Conservation (phyloP, 2,888 invertebrate genomes). For the Cryptocephalus moraei region DNA sequence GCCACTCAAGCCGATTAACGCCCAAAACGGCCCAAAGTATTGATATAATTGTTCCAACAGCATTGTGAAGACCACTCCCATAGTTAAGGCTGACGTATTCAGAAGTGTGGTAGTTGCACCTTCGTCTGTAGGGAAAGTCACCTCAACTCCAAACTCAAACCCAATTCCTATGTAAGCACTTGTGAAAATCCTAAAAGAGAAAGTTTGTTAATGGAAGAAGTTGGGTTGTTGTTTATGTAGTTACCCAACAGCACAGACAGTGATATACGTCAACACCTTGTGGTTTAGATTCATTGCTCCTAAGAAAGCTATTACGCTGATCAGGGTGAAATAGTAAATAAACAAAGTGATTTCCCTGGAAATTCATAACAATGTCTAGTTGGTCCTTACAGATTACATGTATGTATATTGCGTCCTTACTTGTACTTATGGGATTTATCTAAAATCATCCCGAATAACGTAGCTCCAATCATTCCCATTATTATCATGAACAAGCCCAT, state of each 20-base stretch:
- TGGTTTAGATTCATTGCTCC: conserved; percentile 9
- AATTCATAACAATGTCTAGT: background rate
- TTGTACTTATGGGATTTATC: conserved; percentile 53
- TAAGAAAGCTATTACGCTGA: conserved; percentile 9
- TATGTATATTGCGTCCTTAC: conserved; percentile 36
- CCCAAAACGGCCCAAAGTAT: background rate
- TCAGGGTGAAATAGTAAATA: conserved; percentile 7
- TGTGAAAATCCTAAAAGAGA: background rate
- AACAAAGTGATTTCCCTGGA: conserved; percentile 11
- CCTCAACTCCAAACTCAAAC: background rate
- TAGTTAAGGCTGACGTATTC: background rate
- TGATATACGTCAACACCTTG: conserved; percentile 8
- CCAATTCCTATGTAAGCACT: background rate
- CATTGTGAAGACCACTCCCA: background rate
- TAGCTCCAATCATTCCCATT: conserved; percentile 82
- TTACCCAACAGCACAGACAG: conserved; percentile 10
- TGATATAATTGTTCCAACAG: background rate
- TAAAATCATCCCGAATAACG: conserved; percentile 74
- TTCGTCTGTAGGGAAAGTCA: background rate
- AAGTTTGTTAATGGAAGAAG: background rate
- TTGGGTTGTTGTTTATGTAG: background rate
- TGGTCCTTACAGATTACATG: background rate
- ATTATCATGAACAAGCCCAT: conserved; percentile 82
- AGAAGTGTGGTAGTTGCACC: background rate
- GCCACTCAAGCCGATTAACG: background rate